A percentile compares a stretch with the other conserved stretches of the same genome.
phyloP scores from a whole-genome alignment of 1,140 invertebrate genomes.

The Mactra quadrangularis region DNA sequence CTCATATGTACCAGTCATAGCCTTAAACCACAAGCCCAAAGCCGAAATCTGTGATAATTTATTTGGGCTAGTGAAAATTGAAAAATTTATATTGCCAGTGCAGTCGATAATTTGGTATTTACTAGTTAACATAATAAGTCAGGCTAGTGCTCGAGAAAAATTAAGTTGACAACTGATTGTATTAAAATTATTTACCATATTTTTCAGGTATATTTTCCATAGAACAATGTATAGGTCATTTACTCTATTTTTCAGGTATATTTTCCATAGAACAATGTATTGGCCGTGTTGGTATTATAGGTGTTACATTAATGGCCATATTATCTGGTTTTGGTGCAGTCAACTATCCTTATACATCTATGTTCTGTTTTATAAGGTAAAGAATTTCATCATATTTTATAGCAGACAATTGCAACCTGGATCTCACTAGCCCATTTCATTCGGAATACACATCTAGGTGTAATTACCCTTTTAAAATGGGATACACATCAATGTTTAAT shows the following conservation, averaged over 20 bases:
- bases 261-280: slow-evolving; percentile 97
- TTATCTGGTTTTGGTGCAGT: slow-evolving; percentile 99
- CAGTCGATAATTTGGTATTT: too few species aligned
- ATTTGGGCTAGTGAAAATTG: too few species aligned
- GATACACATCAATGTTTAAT: too few species aligned
- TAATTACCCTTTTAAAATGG: too few species aligned
- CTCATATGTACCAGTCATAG: too few species aligned
- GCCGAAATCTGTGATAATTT: too few species aligned
- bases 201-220: slow-evolving; percentile 91
- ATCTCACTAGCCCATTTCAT: not conserved
- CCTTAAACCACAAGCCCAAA: too few species aligned
- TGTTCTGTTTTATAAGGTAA: slow-evolving; percentile 98
- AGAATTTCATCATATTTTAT: not conserved
- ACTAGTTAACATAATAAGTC: too few species aligned
- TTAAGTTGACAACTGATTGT: too few species aligned
- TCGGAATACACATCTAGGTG: not conserved
- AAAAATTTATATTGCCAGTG: too few species aligned
- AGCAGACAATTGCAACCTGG: not conserved
- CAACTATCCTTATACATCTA: slow-evolving; percentile 99
- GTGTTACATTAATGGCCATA: slow-evolving; percentile 99
- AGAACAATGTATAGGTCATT: slow-evolving; percentile 98
- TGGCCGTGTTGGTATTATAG: slow-evolving; percentile 97
- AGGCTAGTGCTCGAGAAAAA: too few species aligned
- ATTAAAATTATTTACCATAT: too few species aligned
- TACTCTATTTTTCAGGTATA: slow-evolving; percentile 88